Percentiles rank a stretch among this genome's conserved stretches.
phyloP scores from a whole-genome alignment of 2,888 invertebrate species.

The Anaspis maculata region DNA sequence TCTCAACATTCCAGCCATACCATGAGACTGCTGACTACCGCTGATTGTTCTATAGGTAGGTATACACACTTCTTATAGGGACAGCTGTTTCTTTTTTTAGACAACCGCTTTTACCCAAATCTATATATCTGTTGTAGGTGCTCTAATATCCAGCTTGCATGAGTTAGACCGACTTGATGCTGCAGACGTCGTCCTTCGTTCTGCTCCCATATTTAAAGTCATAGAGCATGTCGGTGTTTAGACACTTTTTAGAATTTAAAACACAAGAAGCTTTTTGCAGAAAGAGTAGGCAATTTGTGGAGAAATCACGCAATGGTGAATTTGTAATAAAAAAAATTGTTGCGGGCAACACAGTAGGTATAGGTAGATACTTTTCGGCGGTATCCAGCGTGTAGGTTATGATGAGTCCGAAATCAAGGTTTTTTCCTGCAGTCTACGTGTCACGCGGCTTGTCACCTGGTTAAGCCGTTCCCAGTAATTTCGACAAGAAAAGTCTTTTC shows the following conservation, averaged over 20 bases:
- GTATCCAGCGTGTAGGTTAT: too few relatives aligned
- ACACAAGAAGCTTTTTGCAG: too few relatives aligned
- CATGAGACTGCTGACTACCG: slow-evolving; percentile 35
- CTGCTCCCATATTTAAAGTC: slow-evolving; percentile 44
- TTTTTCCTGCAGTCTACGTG: too few relatives aligned
- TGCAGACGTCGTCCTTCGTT: slow-evolving; percentile 49
- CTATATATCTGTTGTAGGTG: slow-evolving; percentile 38
- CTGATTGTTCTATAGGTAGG: slow-evolving; percentile 41
- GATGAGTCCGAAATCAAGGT: too few relatives aligned
- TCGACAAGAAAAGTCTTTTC: too few relatives aligned
- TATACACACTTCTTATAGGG: slow-evolving; percentile 5
- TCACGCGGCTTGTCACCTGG: too few relatives aligned
- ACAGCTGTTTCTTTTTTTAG: slow-evolving; percentile 3
- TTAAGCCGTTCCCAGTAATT: too few relatives aligned
- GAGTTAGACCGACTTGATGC: slow-evolving; percentile 55
- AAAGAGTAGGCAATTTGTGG: too few relatives aligned
- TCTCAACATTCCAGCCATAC: slow-evolving; percentile 40
- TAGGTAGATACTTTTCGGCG: too few relatives aligned
- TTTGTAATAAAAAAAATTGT: too few relatives aligned
- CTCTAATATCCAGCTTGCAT: slow-evolving; percentile 48
- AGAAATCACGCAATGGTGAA: too few relatives aligned
- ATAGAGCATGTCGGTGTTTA: slow-evolving; percentile 20
- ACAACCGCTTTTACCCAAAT: neutral
- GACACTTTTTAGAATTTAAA: neutral
- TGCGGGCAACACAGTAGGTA: too few relatives aligned